Evolutionary conservation across 35 echinoderm and acorn worm species (phyloP).

Genomic region (Lytechinus pictus): DNA sequence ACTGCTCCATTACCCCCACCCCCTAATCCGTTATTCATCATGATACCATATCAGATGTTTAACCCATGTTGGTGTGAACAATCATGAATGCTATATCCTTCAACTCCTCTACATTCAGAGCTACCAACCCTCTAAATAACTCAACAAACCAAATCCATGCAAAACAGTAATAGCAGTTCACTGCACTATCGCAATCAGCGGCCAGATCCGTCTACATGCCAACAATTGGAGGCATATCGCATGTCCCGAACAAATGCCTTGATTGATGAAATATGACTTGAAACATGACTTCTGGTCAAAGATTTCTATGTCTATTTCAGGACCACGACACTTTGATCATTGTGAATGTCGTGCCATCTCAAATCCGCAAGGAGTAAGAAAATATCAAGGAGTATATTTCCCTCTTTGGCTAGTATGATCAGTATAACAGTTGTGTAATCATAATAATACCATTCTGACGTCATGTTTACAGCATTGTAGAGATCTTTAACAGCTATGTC

Average conservation of each 20-base stretch:
- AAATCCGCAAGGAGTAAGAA: not conserved
- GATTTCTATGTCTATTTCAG: not conserved
- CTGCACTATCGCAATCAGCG: not conserved
- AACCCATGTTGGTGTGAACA: not conserved
- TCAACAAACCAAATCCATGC: conserved; percentile 11
- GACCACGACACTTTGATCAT: not conserved
- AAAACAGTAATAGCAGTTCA: not conserved
- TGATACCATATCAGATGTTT: not conserved
- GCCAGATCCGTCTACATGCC: not conserved
- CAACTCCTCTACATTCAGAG: not conserved
- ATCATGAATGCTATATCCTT: not conserved
- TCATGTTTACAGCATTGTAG: not conserved
- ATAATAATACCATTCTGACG: not conserved
- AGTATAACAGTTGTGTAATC: not conserved
- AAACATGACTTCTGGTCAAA: conserved; percentile 4
- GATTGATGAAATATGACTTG: conserved; percentile 12
- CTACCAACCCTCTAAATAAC: not conserved
- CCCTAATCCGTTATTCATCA: not conserved
- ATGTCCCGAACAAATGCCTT: not conserved
- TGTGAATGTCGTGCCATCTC: not conserved
- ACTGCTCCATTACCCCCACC: not conserved
- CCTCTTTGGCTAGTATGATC: not conserved
- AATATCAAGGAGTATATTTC: not conserved
- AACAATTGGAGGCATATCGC: not conserved
- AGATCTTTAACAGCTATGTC: not conserved